Evolutionary conservation across 2,888 invertebrate species (phyloP), one percentile per base, ranked within the genome.

Genomic region (Dryococelus australis): DNA sequence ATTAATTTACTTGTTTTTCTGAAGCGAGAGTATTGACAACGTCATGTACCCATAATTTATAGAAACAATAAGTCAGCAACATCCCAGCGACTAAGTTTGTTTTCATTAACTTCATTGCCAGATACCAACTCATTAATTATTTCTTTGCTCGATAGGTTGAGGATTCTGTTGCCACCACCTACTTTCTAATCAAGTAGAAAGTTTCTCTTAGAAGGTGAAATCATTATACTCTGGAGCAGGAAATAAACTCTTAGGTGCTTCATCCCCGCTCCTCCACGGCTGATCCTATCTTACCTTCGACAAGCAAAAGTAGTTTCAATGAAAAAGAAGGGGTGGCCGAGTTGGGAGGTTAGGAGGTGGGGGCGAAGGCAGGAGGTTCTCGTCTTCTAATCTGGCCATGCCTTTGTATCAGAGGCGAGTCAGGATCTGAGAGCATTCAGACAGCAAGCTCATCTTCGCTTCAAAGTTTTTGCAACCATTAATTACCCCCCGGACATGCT

Each of bases 161-260:
- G 65, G n/a, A 65, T 12, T 8, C 65, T 65, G 65, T 65, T 65
- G 65, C 24, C 65, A 65, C 65, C 65, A 24, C 24, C 8, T n/a
- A 65, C 24, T 65, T 65, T 24, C 24, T 65, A n/a, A 65, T 65
- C 65, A n/a, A 20, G 65, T 65, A n/a, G 65, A 65, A 65, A 65
- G 65, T 65, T 65, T 65, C 65, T 9, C 20, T 24, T n/a, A 9
- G 24, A 65, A 65, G 65, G 65, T 65, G 65, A 20, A n/a, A 65
- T 65, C 65, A n/a, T 65, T 65, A n/a, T 65, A 65, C 65, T 65
- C n/a, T 65, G 65, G 65, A 65, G 65, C 65, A 20, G 65, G 65
- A n/a, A 65, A 65, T 65, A 65, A 65, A 65, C 65, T 65, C 65
- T n/a, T 65, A n/a, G 65, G 65, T n/a, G 65, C 65, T 65, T 65